A percentile compares a stretch with the other conserved stretches of the same genome.
Evolutionary conservation across 2,797 vertebrate genomes (phyloP).

Genomic region (Clarias pachynema): DNA sequence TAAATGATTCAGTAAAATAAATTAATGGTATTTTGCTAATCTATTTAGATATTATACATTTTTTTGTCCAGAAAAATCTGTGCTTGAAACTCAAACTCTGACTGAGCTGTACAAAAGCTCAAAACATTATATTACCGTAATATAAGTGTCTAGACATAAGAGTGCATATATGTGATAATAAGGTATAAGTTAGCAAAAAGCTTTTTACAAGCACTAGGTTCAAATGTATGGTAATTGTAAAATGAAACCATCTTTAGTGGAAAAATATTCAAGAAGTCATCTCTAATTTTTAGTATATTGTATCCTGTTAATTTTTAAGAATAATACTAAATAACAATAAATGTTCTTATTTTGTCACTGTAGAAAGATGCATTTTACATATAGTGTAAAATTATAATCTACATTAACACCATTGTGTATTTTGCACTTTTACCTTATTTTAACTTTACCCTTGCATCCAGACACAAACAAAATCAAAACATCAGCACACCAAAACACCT

Average conservation of each 20-base stretch:
- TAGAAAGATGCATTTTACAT: not conserved
- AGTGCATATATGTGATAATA: not conserved
- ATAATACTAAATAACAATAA: not conserved
- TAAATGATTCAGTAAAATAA: not conserved
- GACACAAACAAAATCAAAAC: not conserved
- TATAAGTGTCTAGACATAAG: not conserved
- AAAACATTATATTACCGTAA: not conserved
- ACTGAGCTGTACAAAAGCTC: not conserved
- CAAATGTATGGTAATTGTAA: not conserved
- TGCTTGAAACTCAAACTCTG: not conserved
- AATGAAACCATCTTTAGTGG: not conserved
- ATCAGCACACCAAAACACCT: too few relatives aligned
- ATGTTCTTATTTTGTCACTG: not conserved
- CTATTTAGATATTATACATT: not conserved
- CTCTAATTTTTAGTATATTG: not conserved
- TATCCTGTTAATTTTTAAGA: not conserved
- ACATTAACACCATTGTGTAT: not conserved
- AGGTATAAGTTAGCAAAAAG: not conserved
- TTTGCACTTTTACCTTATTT: not conserved
- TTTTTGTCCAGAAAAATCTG: not conserved
- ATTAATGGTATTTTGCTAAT: not conserved
- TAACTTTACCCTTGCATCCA: not conserved
- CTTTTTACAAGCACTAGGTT: not conserved
- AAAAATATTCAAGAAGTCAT: not conserved
- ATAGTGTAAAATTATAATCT: not conserved